These are phyloP conservation scores for Catocala nupta DNA, from an alignment of 2,888 invertebrate genomes.

Conservation along the genomic window DNA sequence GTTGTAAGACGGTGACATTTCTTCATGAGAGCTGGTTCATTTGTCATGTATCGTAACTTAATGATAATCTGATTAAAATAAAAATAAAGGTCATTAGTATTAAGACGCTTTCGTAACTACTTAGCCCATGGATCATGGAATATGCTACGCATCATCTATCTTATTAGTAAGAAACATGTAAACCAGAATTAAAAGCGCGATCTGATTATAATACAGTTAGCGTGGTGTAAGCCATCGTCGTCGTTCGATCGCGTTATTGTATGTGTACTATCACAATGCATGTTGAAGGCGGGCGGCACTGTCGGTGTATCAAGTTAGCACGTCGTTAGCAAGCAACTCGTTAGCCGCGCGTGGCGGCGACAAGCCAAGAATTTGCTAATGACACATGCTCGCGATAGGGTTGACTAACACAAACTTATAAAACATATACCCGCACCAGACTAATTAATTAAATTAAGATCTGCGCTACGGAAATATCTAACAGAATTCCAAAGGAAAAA, in stretches of 20 bases:
- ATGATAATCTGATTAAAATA: no score
- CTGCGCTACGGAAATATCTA: background rate
- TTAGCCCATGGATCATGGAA: no score
- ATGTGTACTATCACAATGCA: slow-evolving; percentile 47
- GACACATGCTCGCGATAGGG: slow-evolving; percentile 71
- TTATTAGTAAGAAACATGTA: no score
- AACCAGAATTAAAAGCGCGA: no score
- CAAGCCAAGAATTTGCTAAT: slow-evolving; percentile 85
- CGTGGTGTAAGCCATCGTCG: slow-evolving; percentile 3
- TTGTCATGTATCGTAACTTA: no score
- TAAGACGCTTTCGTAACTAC: no score
- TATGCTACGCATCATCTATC: no score
- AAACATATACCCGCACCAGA: slow-evolving; percentile 32
- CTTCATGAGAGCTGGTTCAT: no score
- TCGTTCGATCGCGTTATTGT: slow-evolving; percentile 10
- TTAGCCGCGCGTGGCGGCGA: slow-evolving; percentile 82
- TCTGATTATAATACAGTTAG: background rate
- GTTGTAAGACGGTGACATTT: no score
- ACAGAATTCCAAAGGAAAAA: no score
- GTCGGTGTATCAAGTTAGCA: slow-evolving; percentile 81
- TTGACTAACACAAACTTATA: slow-evolving; percentile 48
- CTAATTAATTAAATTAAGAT: slow-evolving; percentile 44
- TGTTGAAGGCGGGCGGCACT: slow-evolving; percentile 49
- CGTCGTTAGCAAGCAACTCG: slow-evolving; percentile 84
- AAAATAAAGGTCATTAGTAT: no score